Conservation (phyloP, 2,797 vertebrate species). For the Heterohyrax brucei region DNA sequence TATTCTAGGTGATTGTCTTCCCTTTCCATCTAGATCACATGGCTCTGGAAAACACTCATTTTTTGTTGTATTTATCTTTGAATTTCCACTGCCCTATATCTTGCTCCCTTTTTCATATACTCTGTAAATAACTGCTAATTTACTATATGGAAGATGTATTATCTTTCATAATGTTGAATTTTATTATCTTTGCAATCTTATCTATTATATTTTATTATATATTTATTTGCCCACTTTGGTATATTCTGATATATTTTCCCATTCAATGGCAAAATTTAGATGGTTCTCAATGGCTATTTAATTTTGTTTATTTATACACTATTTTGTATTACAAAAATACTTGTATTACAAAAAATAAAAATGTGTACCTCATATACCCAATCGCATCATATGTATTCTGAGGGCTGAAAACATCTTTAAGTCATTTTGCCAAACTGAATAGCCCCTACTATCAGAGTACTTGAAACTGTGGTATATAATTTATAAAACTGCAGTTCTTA, state of each 20-base stretch:
- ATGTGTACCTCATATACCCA: neutral
- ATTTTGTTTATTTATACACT: slow-evolving; percentile 60
- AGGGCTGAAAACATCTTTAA: slow-evolving; percentile 46
- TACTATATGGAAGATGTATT: slow-evolving; percentile 38
- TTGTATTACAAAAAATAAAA: neutral
- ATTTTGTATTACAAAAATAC: slow-evolving; percentile 62
- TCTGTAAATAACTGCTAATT: slow-evolving; percentile 41
- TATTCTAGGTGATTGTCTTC: slow-evolving; percentile 49
- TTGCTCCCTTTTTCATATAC: neutral
- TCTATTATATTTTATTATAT: slow-evolving; percentile 1
- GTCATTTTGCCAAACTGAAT: slow-evolving; percentile 44
- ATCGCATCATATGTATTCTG: neutral
- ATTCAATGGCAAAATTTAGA: slow-evolving; percentile 56
- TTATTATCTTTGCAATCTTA: slow-evolving; percentile 49
- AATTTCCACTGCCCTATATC: neutral
- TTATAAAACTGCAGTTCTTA: neutral
- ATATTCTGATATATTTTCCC: slow-evolving; percentile 54
- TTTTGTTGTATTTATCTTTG: slow-evolving; percentile 20
- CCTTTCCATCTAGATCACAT: slow-evolving; percentile 16
- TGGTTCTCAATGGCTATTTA: slow-evolving; percentile 14
- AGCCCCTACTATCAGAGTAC: slow-evolving; percentile 11
- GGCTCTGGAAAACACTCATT: slow-evolving; percentile 64
- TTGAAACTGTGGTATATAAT: slow-evolving; percentile 37
- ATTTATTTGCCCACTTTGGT: slow-evolving; percentile 14
- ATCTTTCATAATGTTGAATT: slow-evolving; percentile 50